Evolutionary conservation across 2,797 vertebrate genomes (phyloP), one percentile per base, ranked within the genome.

Genomic region (Pangasius krempfi): DNA sequence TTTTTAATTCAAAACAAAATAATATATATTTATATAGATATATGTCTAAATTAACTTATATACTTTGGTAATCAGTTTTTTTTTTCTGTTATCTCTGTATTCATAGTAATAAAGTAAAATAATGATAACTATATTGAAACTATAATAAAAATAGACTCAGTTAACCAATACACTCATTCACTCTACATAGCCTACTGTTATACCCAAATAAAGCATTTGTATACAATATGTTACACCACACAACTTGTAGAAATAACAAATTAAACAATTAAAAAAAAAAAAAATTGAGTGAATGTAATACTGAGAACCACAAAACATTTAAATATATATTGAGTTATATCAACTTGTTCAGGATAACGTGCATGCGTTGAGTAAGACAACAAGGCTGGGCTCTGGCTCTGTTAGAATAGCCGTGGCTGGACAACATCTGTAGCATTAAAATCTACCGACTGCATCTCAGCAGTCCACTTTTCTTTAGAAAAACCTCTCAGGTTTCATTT

Each of bases 301-400:
- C 93, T 93, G 84, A 88, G 90, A 90, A 95, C 93, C 94, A 96
- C 95, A 95, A 93, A 95, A 96, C 95, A 96, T 92, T 92, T 58
- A 94, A 94, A 95, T 96, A 96, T 95, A 95, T 95, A 90, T 94
- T 92, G 94, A 94, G 94, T 93, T 93, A 93, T 92, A 93, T 95
- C 94, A 95, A 95, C 93, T 96, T 96, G 92, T 94, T 95, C 92
- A 95, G 94, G 94, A 94, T 94, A 94, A 94, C 94, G 91, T 94
- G 94, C 96, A 96, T 97, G 96, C 96, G 94, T 95, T 94, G 93
- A 95, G 93, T 93, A 95, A 95, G 95, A 96, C 94, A 93, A 96
- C 94, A 93, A 93, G 92, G 92, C 94, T 94, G 95, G 95, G 90
- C 72, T 88, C 75, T 86, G 94, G 94, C 95, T 96, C 95, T 95